Conservation (phyloP, 2,888 invertebrate genomes). For the Tineola bisselliella region DNA sequence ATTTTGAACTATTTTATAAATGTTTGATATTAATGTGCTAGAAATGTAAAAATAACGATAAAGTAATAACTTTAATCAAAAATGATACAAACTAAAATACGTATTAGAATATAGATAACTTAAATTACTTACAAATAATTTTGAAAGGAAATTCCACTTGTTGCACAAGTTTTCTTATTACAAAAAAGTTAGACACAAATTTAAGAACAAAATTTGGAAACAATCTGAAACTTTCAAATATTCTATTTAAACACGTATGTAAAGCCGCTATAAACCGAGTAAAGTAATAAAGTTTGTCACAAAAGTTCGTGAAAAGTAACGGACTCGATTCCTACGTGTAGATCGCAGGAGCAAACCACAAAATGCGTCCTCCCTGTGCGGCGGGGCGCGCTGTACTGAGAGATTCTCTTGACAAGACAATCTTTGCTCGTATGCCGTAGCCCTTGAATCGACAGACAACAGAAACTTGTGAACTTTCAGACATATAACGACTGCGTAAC, state of each 20-base stretch:
- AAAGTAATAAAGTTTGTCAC: background rate
- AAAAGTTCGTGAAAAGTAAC: background rate
- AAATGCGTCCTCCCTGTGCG: constrained; percentile 42
- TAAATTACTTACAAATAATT: constrained; percentile 18
- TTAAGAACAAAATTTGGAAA: background rate
- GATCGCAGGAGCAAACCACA: background rate
- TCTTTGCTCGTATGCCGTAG: constrained; percentile 47
- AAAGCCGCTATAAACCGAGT: too few relatives aligned
- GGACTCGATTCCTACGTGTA: background rate
- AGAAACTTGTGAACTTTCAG: constrained; percentile 55
- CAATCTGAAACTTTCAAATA: background rate
- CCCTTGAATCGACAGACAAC: constrained; percentile 52
- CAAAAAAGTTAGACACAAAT: background rate
- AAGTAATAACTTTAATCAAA: too few relatives aligned
- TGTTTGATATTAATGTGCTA: too few relatives aligned
- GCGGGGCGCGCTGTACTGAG: constrained; percentile 56
- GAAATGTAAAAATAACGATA: too few relatives aligned
- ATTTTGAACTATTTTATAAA: too few relatives aligned
- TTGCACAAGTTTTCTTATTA: constrained; percentile 14
- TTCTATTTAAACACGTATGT: background rate
- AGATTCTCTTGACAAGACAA: constrained; percentile 57
- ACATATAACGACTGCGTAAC: constrained; percentile 45
- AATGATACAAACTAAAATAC: too few relatives aligned
- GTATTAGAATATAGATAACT: background rate
- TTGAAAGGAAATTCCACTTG: constrained; percentile 28